Percentiles rank a stretch among this genome's conserved stretches.
Conservation (phyloP, 2,113 vertebrate genomes). For the Cottus gobio region DNA sequence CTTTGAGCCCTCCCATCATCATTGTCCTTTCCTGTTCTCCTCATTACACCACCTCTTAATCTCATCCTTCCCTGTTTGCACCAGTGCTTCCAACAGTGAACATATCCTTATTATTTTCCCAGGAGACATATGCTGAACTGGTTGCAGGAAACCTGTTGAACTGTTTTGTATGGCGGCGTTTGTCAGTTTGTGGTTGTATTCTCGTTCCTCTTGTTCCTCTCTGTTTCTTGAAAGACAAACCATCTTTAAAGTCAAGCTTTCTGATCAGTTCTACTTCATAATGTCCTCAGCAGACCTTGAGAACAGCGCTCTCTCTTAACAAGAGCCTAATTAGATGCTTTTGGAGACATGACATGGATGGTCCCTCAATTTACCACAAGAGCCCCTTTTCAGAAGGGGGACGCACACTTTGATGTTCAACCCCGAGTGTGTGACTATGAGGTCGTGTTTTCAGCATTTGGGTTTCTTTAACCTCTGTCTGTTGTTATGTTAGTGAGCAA, state of each 20-base stretch:
- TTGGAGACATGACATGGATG: constrained; percentile 38
- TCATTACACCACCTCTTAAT: constrained; percentile 69
- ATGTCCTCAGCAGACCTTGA: constrained; percentile 25
- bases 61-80: constrained; percentile 57
- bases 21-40: constrained; percentile 67
- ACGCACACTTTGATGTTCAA: constrained; percentile 29
- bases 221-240: constrained; percentile 4
- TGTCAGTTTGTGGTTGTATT: background rate
- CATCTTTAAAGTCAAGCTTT: constrained; percentile 44
- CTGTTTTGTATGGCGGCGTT: background rate
- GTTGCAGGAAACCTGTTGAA: constrained; percentile 32
- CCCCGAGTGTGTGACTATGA: constrained; percentile 8
- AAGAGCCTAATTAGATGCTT: constrained; percentile 51
- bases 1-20: constrained; percentile 48
- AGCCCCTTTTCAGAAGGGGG: constrained; percentile 18
- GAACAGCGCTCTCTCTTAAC: constrained; percentile 1
- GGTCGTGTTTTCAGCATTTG: constrained; percentile 27
- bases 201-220: background rate
- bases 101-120: constrained; percentile 52
- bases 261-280: constrained; percentile 5
- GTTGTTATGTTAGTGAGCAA: constrained; percentile 14
- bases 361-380: constrained; percentile 44
- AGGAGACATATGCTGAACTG: constrained; percentile 25
- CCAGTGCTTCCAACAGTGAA: constrained; percentile 31
- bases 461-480: constrained; percentile 7